These are phyloP conservation scores for Aphrophora alni DNA, from an alignment of 2,888 invertebrate species.

Conservation along the genomic window DNA sequence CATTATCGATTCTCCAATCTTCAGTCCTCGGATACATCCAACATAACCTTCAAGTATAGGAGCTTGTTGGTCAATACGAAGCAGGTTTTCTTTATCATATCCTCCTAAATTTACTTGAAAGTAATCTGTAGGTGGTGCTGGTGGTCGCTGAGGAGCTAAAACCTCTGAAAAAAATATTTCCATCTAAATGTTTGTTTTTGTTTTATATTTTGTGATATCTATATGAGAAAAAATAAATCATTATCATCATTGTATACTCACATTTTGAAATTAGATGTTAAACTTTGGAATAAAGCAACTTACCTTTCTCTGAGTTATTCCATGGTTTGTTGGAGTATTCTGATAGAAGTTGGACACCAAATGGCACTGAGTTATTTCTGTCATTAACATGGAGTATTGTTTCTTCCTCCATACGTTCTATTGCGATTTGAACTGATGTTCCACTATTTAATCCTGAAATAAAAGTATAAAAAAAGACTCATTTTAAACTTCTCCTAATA, in stretches of 20 bases:
- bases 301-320: slow-evolving; percentile 81
- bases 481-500: too few species aligned
- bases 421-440: slow-evolving; percentile 87
- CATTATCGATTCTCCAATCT: slow-evolving; percentile 81
- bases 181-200: too few species aligned
- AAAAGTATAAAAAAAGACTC: neutral
- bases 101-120: slow-evolving; percentile 87
- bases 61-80: slow-evolving; percentile 52
- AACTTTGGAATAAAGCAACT: slow-evolving; percentile 47
- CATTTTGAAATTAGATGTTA: slow-evolving; percentile 16
- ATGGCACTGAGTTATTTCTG: slow-evolving; percentile 71
- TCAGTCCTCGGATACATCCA: slow-evolving; percentile 85
- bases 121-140: slow-evolving; percentile 87
- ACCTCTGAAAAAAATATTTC: slow-evolving; percentile 69
- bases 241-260: too few species aligned
- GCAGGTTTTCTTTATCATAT: slow-evolving; percentile 76
- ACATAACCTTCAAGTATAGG: slow-evolving; percentile 70
- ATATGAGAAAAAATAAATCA: too few species aligned
- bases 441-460: slow-evolving; percentile 73
- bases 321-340: slow-evolving; percentile 87
- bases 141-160: slow-evolving; percentile 85
- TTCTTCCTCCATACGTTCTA: slow-evolving; percentile 72
- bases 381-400: slow-evolving; percentile 86
- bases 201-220: too few species aligned
- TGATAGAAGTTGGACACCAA: slow-evolving; percentile 72